Evolutionary conservation across 2,113 vertebrate genomes (phyloP).

Genomic region (Mastomys natalensis): DNA sequence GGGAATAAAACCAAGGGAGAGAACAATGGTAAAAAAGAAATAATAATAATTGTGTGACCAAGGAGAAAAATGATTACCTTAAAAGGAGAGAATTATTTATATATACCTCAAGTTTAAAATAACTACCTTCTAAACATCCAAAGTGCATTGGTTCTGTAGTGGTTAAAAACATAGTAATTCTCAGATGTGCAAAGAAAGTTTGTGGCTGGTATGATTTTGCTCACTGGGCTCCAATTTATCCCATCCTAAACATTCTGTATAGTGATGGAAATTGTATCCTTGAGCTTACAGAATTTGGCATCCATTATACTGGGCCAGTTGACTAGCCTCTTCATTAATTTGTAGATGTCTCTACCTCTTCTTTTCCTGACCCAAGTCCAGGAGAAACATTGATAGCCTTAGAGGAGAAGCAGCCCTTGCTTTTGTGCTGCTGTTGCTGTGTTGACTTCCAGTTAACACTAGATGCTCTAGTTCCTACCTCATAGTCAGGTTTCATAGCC

Average conservation of each 20-base stretch:
- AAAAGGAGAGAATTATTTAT: slow-evolving; percentile 34
- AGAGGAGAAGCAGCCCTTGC: not conserved
- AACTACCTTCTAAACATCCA: slow-evolving; percentile 6
- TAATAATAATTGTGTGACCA: not conserved
- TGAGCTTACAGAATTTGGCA: not conserved
- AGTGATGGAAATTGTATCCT: not conserved
- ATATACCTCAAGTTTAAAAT: not conserved
- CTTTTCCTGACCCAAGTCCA: not conserved
- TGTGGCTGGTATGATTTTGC: not conserved
- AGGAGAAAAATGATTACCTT: not conserved
- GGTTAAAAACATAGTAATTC: not conserved
- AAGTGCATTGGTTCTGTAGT: not conserved
- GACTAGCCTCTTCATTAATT: not conserved
- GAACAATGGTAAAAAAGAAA: not conserved
- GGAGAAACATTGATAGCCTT: not conserved
- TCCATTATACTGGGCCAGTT: not conserved
- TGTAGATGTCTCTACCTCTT: not conserved
- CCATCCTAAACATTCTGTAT: not conserved
- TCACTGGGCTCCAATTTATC: not conserved
- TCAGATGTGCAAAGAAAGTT: slow-evolving; percentile 26
- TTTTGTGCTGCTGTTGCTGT: not conserved
- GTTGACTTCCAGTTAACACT: not conserved
- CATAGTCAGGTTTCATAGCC: not conserved
- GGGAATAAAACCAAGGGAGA: slow-evolving; percentile 23
- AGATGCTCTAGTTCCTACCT: not conserved